These are phyloP conservation scores for Oligia strigilis DNA, from an alignment of 2,888 invertebrate genomes.

Conservation along the genomic window DNA sequence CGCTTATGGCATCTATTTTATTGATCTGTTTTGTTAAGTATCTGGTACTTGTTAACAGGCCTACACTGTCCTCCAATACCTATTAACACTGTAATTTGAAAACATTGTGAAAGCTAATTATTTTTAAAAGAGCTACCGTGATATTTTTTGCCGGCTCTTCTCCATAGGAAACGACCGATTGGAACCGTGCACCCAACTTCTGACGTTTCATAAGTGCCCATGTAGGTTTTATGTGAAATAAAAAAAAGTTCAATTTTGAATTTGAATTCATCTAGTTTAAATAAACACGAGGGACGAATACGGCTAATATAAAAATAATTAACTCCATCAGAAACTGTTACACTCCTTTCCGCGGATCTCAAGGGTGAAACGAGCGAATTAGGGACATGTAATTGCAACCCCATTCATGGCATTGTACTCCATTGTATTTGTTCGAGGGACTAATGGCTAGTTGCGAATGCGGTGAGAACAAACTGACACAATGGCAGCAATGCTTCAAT, in stretches of 20 bases:
- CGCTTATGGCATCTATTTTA: neutral
- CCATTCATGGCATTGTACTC: conserved; percentile 62
- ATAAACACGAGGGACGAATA: too few relatives aligned
- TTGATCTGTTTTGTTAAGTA: neutral
- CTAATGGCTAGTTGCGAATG: conserved; percentile 69
- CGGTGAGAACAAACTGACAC: conserved; percentile 70
- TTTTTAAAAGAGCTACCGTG: neutral
- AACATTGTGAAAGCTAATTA: neutral
- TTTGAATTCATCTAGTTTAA: neutral
- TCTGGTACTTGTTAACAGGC: neutral
- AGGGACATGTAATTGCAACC: conserved; percentile 68
- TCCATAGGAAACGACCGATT: neutral
- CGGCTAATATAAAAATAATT: conserved; percentile 44
- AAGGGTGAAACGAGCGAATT: conserved; percentile 68
- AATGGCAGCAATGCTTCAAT: conserved; percentile 68
- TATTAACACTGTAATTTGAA: neutral
- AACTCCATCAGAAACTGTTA: conserved; percentile 38
- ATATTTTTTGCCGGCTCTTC: neutral
- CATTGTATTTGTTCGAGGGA: conserved; percentile 60
- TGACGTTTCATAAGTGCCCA: neutral
- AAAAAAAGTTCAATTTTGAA: neutral
- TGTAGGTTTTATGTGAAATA: neutral
- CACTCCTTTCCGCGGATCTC: conserved; percentile 42
- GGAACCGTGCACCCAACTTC: neutral
- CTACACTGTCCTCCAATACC: neutral